phyloP scores from a whole-genome alignment of 1,140 invertebrate species.

The Galendromus occidentalis region DNA sequence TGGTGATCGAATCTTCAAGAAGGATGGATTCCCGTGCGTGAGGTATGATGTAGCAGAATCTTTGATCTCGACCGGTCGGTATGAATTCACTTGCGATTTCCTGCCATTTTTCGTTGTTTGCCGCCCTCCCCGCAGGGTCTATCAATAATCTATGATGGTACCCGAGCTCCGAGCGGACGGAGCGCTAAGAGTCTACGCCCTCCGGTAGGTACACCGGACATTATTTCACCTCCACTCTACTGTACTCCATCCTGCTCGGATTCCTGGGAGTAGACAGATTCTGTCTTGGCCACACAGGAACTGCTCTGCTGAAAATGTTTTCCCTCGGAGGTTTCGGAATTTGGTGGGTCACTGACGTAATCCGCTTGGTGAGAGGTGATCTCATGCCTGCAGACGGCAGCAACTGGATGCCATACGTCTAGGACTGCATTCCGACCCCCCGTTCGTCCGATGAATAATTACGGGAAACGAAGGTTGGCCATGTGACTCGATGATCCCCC shows the following conservation, averaged over 20 bases:
- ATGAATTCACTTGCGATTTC: slow-evolving; percentile 9
- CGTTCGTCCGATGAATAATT: no score
- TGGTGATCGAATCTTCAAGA: slow-evolving; percentile 58
- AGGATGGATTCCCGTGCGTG: slow-evolving; percentile 74
- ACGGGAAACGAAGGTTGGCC: no score
- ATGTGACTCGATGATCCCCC: no score
- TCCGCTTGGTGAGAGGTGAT: slow-evolving; percentile 77
- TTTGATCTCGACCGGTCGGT: not conserved
- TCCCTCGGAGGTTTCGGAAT: slow-evolving; percentile 88
- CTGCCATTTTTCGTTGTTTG: not conserved
- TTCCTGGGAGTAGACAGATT: slow-evolving; percentile 87
- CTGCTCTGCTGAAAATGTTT: slow-evolving; percentile 82
- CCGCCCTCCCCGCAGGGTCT: not conserved
- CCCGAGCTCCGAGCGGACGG: not conserved
- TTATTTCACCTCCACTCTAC: slow-evolving; percentile 85
- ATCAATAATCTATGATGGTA: not conserved
- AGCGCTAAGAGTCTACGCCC: no score
- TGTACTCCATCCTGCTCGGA: slow-evolving; percentile 89
- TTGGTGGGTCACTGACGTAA: slow-evolving; percentile 96
- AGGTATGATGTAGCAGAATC: slow-evolving; percentile 36
- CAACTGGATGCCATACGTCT: slow-evolving; percentile 88
- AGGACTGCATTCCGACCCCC: slow-evolving; percentile 14
- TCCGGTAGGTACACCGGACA: slow-evolving; percentile 62
- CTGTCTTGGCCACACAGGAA: slow-evolving; percentile 87
- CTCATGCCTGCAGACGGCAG: slow-evolving; percentile 86